Conservation (phyloP, 2,888 invertebrate species). For the Tetranychus piercei region DNA sequence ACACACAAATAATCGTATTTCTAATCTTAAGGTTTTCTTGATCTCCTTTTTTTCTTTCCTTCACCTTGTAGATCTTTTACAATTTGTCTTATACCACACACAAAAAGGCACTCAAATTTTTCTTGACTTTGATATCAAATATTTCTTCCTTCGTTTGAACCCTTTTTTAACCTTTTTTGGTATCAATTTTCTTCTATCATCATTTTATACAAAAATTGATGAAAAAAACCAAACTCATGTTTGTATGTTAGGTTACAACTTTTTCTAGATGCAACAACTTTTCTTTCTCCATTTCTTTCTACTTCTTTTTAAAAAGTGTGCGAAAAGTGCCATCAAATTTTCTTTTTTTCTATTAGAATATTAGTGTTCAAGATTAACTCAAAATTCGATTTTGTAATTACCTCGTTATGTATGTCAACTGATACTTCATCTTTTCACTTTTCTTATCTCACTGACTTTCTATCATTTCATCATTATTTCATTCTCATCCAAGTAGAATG, state of each 20-base stretch:
- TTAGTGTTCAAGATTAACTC: not conserved
- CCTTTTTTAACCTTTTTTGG: not conserved
- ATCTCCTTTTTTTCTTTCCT: not conserved
- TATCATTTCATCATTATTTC: not conserved
- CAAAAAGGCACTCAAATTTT: not conserved
- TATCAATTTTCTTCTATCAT: not conserved
- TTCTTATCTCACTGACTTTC: not conserved
- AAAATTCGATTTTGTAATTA: not conserved
- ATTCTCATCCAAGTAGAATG: not conserved
- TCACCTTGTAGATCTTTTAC: not conserved
- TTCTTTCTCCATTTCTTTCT: not conserved
- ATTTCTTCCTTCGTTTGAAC: not conserved
- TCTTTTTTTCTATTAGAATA: not conserved
- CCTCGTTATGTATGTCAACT: not conserved
- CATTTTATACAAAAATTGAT: not conserved
- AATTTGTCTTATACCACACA: not conserved
- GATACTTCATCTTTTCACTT: not conserved
- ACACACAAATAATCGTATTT: not conserved
- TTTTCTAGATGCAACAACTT: not conserved
- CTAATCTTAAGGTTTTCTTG: slow-evolving; percentile 1
- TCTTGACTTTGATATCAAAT: not conserved
- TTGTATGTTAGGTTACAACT: not conserved
- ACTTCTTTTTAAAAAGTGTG: not conserved
- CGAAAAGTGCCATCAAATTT: not conserved
- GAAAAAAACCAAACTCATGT: not conserved